A percentile compares a stretch with the other conserved stretches of the same genome.
phyloP scores from a whole-genome alignment of 2,113 vertebrate species.

The Myxocyprinus asiaticus region DNA sequence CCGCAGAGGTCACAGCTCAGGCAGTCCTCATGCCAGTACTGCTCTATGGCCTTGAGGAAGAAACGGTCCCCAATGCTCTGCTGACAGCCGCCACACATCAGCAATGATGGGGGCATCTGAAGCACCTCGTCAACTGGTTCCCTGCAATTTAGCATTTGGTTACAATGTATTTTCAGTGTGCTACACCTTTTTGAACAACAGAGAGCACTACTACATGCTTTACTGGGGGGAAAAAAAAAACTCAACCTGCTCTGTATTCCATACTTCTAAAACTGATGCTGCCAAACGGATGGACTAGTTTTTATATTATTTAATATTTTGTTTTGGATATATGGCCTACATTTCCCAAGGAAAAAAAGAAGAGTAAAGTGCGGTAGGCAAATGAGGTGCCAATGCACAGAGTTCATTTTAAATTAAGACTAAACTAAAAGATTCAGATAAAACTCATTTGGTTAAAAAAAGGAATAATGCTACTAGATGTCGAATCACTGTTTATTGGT shows the following conservation, averaged over 20 bases:
- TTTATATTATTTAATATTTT: no score
- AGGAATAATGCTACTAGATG: no score
- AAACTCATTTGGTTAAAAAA: neutral
- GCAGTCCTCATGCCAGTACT: constrained; percentile 99
- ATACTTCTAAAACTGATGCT: no score
- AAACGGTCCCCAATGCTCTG: constrained; percentile 98
- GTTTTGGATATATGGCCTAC: no score
- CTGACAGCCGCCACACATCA: constrained; percentile 96
- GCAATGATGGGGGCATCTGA: constrained; percentile 92
- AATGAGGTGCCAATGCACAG: constrained; percentile 14
- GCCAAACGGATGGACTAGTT: no score
- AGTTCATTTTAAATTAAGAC: neutral
- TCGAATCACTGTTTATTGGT: neutral
- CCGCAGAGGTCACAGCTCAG: constrained; percentile 98
- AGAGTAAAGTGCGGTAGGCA: neutral
- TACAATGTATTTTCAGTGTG: neutral
- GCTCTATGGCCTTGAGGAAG: constrained; percentile 98
- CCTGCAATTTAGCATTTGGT: constrained; percentile 65
- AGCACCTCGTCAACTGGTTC: constrained; percentile 97
- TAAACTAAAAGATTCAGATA: no score
- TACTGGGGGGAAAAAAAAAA: no score
- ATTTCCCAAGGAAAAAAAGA: neutral
- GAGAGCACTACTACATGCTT: no score
- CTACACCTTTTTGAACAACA: no score
- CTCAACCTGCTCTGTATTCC: no score